Percentiles rank a stretch among this genome's conserved stretches.
Evolutionary conservation across 2,113 vertebrate genomes (phyloP).

Genomic region (Penelope pileata): DNA sequence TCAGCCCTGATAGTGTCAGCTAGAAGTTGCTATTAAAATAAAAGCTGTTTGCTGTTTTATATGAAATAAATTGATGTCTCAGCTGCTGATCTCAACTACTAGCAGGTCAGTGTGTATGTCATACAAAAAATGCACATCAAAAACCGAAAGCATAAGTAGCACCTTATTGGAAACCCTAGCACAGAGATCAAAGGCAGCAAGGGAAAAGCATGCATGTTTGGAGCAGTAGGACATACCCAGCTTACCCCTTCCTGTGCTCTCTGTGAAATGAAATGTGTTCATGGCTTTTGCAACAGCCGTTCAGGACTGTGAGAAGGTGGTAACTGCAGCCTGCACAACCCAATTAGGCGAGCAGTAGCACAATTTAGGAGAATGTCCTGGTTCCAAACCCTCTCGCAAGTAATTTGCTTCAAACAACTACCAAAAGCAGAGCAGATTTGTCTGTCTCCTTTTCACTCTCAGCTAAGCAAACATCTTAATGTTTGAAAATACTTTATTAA

Average conservation of each 20-base stretch:
- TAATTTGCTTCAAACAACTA: neutral
- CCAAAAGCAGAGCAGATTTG: neutral
- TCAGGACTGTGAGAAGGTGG: neutral
- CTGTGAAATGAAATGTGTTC: neutral
- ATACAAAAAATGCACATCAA: neutral
- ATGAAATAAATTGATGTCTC: neutral
- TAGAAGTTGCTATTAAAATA: neutral
- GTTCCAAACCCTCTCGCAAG: neutral
- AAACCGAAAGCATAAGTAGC: neutral
- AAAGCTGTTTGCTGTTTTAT: neutral
- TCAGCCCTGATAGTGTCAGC: neutral
- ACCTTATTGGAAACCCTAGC: neutral
- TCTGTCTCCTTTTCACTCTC: neutral
- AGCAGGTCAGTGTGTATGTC: neutral
- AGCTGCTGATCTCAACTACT: neutral
- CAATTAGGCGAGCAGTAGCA: neutral
- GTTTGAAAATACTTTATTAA: constrained; percentile 59
- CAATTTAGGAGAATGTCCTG: neutral
- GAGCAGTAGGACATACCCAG: neutral
- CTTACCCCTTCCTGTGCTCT: neutral
- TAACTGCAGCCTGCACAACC: neutral
- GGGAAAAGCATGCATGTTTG: neutral
- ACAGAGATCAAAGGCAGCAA: neutral
- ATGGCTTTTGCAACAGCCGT: neutral
- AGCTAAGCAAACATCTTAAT: constrained; percentile 11